These are phyloP conservation scores for Porites australiensis DNA, from an alignment of 64 coral and sea anemone species.

Conservation along the genomic window DNA sequence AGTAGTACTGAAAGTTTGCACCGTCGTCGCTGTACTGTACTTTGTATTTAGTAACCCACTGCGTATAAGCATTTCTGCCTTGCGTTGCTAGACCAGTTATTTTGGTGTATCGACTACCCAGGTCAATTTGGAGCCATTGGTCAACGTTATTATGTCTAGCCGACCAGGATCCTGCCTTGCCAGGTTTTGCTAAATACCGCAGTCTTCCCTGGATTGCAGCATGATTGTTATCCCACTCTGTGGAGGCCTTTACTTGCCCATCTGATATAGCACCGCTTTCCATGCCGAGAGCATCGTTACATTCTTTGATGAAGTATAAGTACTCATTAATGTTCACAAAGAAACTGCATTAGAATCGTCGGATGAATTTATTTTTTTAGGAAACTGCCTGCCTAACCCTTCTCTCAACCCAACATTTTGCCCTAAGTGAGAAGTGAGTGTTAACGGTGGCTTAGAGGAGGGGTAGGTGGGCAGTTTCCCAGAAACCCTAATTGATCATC, in stretches of 20 bases:
- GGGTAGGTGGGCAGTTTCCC: no score
- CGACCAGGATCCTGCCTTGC: conserved; percentile 2
- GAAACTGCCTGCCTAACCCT: no score
- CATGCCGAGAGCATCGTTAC: background rate
- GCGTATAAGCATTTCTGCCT: conserved; percentile 15
- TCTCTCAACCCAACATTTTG: no score
- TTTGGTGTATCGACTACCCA: background rate
- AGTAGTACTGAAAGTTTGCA: background rate
- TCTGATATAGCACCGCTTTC: conserved; percentile 1
- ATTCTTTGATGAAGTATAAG: background rate
- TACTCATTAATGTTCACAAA: no score
- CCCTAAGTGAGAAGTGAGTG: no score
- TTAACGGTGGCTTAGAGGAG: no score
- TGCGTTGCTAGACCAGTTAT: conserved; percentile 32
- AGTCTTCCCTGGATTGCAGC: background rate
- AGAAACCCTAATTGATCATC: no score
- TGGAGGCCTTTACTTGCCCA: conserved; percentile 4
- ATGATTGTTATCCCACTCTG: background rate
- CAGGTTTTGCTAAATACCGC: background rate
- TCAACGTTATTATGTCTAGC: background rate
- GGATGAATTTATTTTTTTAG: no score
- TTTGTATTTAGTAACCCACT: conserved; percentile 26
- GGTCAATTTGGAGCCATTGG: conserved; percentile 32
- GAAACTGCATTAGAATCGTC: no score
- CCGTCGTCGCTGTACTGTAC: conserved; percentile 25